Percentiles rank a stretch among this genome's conserved stretches.
phyloP scores from a whole-genome alignment of 1,140 invertebrate genomes.

The Drosophila prosaltans region DNA sequence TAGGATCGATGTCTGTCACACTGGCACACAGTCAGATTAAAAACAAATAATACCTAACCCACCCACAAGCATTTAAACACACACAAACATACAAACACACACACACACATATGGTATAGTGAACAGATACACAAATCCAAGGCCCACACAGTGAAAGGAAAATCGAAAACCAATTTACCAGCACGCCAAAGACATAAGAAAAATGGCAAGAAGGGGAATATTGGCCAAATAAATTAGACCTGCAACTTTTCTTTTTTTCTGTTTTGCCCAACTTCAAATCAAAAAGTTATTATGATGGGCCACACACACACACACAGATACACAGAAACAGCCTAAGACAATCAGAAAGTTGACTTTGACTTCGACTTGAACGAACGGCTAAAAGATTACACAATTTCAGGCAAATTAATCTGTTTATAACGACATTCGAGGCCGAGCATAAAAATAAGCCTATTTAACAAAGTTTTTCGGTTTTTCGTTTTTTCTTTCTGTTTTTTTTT shows the following conservation, averaged over 20 bases:
- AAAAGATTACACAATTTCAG: conserved; percentile 71
- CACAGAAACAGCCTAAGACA: conserved; percentile 47
- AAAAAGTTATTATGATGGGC: conserved; percentile 68
- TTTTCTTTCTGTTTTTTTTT: conserved; percentile 10
- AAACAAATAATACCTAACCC: conserved; percentile 64
- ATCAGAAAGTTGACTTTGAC: conserved; percentile 54
- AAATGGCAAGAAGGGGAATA: not conserved
- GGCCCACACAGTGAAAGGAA: conserved; percentile 28
- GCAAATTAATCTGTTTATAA: conserved; percentile 81
- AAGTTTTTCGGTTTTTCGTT: conserved; percentile 27
- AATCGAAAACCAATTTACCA: conserved; percentile 75
- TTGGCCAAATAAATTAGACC: conserved; percentile 60
- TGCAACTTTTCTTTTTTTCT: conserved; percentile 52
- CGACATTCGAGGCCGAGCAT: conserved; percentile 63
- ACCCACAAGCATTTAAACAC: conserved; percentile 43
- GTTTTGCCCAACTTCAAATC: conserved; percentile 51
- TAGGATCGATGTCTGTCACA: conserved; percentile 38
- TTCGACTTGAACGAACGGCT: conserved; percentile 13
- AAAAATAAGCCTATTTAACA: conserved; percentile 68
- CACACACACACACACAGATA: conserved; percentile 18
- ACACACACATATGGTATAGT: conserved; percentile 23
- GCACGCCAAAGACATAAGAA: conserved; percentile 32
- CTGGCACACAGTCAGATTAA: conserved; percentile 56
- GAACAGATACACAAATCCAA: conserved; percentile 40
- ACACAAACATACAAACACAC: conserved; percentile 1